These are phyloP conservation scores for Podargus strigoides DNA, from an alignment of 2,797 vertebrate species.

Conservation along the genomic window DNA sequence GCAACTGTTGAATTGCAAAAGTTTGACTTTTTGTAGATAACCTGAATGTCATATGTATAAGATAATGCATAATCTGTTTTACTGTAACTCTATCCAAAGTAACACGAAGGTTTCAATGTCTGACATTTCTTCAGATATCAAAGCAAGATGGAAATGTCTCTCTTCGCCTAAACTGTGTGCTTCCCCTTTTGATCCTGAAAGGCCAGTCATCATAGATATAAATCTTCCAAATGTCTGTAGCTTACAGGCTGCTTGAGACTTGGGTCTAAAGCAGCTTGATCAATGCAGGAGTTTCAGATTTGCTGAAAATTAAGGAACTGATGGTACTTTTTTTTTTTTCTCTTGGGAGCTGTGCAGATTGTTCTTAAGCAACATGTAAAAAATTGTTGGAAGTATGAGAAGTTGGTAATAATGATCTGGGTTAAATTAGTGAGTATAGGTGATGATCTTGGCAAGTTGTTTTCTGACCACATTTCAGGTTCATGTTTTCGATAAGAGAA, in stretches of 20 bases:
- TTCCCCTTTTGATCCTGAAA: not conserved
- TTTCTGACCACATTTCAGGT: not conserved
- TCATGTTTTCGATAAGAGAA: not conserved
- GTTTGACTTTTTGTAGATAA: constrained; percentile 1
- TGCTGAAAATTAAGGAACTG: not conserved
- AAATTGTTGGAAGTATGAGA: not conserved
- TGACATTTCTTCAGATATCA: not conserved
- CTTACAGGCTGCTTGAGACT: not conserved
- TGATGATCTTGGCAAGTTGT: not conserved
- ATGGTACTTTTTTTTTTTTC: not conserved
- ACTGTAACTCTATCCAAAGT: not conserved
- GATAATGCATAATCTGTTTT: not conserved
- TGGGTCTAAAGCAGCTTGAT: not conserved
- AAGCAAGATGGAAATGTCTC: not conserved
- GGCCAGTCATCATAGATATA: not conserved
- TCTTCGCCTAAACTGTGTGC: not conserved
- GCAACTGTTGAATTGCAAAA: not conserved
- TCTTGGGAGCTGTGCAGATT: not conserved
- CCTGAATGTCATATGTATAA: not conserved
- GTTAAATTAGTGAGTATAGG: not conserved
- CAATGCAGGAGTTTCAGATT: not conserved
- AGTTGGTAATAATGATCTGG: not conserved
- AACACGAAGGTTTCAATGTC: not conserved
- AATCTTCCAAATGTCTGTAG: not conserved
- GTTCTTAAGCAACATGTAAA: not conserved